Evolutionary conservation across 2,113 vertebrate genomes (phyloP).

Genomic region (Spilogale gracilis): DNA sequence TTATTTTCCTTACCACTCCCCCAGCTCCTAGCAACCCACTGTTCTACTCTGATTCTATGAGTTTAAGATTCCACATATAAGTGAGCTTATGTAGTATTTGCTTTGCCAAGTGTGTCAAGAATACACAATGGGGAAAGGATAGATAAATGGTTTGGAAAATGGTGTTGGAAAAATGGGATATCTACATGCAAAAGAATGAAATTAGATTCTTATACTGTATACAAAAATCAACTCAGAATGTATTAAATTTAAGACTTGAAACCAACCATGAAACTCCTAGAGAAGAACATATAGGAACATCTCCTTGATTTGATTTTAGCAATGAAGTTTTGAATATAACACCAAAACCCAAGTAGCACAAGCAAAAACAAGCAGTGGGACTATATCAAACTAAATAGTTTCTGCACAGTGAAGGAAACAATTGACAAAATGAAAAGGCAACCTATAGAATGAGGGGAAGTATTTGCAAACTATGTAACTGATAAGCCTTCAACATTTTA

Average conservation of each 20-base stretch:
- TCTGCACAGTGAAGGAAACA: not conserved
- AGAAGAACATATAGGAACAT: not conserved
- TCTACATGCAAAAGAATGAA: not conserved
- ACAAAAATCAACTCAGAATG: constrained; percentile 3
- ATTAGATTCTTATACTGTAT: not conserved
- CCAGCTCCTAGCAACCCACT: not conserved
- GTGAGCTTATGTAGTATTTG: not conserved
- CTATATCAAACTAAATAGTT: not conserved
- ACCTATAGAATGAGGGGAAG: not conserved
- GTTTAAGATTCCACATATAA: not conserved
- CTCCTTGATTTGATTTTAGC: not conserved
- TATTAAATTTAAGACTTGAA: constrained; percentile 4
- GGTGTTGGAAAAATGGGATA: not conserved
- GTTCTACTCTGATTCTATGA: not conserved
- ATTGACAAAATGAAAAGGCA: not conserved
- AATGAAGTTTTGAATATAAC: not conserved
- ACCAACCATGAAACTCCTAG: not conserved
- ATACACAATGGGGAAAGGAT: not conserved
- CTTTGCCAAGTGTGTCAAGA: not conserved
- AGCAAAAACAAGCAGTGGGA: not conserved
- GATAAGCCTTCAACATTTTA: constrained; percentile 24
- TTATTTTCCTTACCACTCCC: not conserved
- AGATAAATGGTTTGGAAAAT: not conserved
- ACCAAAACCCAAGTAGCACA: not conserved
- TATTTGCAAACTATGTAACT: not conserved